These are phyloP conservation scores for Zophobas atratus DNA, from an alignment of 1,140 invertebrate genomes.

Conservation along the genomic window DNA sequence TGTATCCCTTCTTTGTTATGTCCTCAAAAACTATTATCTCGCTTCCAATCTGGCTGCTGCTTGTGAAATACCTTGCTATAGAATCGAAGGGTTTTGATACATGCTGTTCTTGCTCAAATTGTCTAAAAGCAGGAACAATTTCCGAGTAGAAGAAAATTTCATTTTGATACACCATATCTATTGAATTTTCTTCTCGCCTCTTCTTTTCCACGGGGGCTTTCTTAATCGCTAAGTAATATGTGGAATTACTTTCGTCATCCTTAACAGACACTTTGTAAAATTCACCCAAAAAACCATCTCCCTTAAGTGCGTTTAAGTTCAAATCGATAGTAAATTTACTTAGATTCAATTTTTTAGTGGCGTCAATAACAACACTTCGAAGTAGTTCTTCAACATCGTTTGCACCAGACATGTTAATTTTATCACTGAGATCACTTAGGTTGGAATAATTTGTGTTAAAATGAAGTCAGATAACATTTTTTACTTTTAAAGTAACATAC, in stretches of 20 bases:
- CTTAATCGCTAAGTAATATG: conserved; percentile 6
- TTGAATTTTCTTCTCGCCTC: background rate
- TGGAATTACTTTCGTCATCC: background rate
- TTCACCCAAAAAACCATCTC: conserved; percentile 24
- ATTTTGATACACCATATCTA: background rate
- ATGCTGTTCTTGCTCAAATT: conserved; percentile 1
- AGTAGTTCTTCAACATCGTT: too few relatives aligned
- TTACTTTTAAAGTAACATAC: too few relatives aligned
- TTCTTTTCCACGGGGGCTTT: background rate
- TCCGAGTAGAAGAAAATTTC: conserved; percentile 20
- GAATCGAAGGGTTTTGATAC: conserved; percentile 44
- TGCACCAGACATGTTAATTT: too few relatives aligned
- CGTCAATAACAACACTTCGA: too few relatives aligned
- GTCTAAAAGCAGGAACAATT: conserved; percentile 3
- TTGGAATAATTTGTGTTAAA: too few relatives aligned
- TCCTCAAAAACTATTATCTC: conserved; percentile 72
- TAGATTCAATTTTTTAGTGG: conserved; percentile 9
- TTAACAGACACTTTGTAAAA: conserved; percentile 19
- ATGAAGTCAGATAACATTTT: too few relatives aligned
- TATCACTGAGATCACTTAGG: too few relatives aligned
- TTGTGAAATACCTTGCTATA: conserved; percentile 63
- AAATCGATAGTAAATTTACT: conserved; percentile 18
- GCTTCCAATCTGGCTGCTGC: conserved; percentile 62
- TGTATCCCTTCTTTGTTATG: conserved; percentile 66
- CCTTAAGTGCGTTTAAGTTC: background rate